These are phyloP conservation scores for Takifugu bimaculatus DNA, from an alignment of 2,113 vertebrate genomes.

Conservation along the genomic window DNA sequence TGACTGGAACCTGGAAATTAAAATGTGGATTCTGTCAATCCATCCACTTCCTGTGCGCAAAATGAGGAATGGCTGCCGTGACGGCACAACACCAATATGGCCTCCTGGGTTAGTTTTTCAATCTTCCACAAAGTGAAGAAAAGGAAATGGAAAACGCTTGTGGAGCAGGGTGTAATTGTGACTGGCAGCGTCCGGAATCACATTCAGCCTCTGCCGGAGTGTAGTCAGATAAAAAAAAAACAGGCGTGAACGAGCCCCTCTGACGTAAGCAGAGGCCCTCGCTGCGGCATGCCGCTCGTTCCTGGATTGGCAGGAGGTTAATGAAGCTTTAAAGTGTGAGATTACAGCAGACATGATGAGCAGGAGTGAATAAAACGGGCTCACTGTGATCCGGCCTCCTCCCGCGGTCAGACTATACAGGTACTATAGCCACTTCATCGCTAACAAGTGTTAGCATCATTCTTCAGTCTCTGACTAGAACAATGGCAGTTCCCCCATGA, in stretches of 20 bases:
- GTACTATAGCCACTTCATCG: too few relatives aligned
- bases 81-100: conserved; percentile 62
- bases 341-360: conserved; percentile 64
- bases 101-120: conserved; percentile 60
- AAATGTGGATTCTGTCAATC: conserved; percentile 46
- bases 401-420: background rate
- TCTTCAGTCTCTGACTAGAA: conserved; percentile 16
- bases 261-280: conserved; percentile 32
- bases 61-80: conserved; percentile 66
- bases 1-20: conserved; percentile 28
- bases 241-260: conserved; percentile 56
- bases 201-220: conserved; percentile 43
- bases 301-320: conserved; percentile 63
- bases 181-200: conserved; percentile 57
- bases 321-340: conserved; percentile 68
- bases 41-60: conserved; percentile 33
- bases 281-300: conserved; percentile 43
- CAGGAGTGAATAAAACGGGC: conserved; percentile 55
- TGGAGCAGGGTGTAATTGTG: conserved; percentile 67
- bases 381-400: conserved; percentile 26
- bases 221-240: conserved; percentile 46
- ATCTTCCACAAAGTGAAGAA: conserved; percentile 63
- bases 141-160: conserved; percentile 66
- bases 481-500: background rate
- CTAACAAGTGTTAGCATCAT: too few relatives aligned